A percentile compares a stretch with the other conserved stretches of the same genome.
Evolutionary conservation across 2,113 vertebrate species (phyloP).

Genomic region (Erythrolamprus reginae): DNA sequence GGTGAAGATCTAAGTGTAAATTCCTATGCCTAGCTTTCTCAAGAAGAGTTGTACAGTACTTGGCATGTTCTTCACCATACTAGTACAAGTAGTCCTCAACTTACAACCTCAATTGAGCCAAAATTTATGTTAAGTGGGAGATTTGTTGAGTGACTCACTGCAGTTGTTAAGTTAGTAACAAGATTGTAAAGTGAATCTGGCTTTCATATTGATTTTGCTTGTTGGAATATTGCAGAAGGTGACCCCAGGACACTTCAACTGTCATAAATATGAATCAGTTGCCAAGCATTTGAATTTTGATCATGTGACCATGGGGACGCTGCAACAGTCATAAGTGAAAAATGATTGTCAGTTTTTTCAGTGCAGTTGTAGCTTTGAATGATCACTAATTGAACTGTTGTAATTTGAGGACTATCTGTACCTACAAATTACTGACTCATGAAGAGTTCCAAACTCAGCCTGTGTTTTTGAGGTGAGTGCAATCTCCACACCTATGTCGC

Average conservation of each 20-base stretch:
- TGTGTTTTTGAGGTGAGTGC: background rate
- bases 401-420: background rate
- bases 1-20: background rate
- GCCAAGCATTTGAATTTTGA: background rate
- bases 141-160: background rate
- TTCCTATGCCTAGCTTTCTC: background rate
- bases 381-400: background rate
- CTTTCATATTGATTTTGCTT: background rate
- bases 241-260: background rate
- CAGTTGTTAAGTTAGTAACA: background rate
- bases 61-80: background rate
- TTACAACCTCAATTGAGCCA: background rate
- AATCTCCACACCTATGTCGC: background rate
- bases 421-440: background rate
- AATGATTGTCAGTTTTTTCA: background rate
- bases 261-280: background rate
- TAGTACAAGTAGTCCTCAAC: background rate
- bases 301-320: background rate
- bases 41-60: background rate
- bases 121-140: background rate
- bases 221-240: background rate
- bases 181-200: background rate
- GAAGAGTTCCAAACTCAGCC: background rate
- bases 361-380: background rate
- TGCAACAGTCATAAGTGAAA: background rate